These are phyloP conservation scores for Onchidella celtica DNA, from an alignment of 2,888 invertebrate species.

Conservation along the genomic window DNA sequence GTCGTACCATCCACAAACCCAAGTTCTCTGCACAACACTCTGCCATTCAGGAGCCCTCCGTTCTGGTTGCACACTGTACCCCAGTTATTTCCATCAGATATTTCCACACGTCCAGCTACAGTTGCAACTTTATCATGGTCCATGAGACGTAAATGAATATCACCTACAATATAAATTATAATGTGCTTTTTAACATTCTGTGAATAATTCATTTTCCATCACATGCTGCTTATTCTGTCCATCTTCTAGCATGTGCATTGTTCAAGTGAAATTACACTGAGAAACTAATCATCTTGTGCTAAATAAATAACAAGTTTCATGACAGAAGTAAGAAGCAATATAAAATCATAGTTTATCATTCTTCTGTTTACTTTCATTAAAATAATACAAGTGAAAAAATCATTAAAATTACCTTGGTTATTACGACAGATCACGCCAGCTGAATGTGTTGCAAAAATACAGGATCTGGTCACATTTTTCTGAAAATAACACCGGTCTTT, in stretches of 20 bases:
- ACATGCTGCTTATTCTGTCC: too few relatives aligned
- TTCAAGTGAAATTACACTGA: too few relatives aligned
- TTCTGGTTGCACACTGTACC: constrained; percentile 66
- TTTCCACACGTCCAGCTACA: constrained; percentile 51
- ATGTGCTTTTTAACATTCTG: not conserved
- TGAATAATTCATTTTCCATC: not conserved
- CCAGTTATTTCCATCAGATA: constrained; percentile 39
- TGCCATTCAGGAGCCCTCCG: constrained; percentile 64
- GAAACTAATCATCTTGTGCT: not conserved
- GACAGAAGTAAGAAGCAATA: not conserved
- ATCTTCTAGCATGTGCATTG: too few relatives aligned
- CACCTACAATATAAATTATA: constrained; percentile 49
- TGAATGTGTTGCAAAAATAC: constrained; percentile 30
- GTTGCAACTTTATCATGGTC: constrained; percentile 11
- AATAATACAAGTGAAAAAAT: not conserved
- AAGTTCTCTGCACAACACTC: constrained; percentile 65
- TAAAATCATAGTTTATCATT: too few relatives aligned
- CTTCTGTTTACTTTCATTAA: too few relatives aligned
- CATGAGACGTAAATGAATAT: constrained; percentile 24
- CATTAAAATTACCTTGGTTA: constrained; percentile 6
- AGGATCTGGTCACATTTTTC: not conserved
- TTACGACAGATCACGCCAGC: constrained; percentile 70
- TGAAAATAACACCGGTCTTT: not conserved
- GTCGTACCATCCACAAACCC: constrained; percentile 65
- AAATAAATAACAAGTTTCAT: not conserved